Percentiles rank a stretch among this genome's conserved stretches.
These are phyloP conservation scores for Siderastrea radians DNA, from an alignment of 92 coral and sea anemone species.

Conservation along the genomic window DNA sequence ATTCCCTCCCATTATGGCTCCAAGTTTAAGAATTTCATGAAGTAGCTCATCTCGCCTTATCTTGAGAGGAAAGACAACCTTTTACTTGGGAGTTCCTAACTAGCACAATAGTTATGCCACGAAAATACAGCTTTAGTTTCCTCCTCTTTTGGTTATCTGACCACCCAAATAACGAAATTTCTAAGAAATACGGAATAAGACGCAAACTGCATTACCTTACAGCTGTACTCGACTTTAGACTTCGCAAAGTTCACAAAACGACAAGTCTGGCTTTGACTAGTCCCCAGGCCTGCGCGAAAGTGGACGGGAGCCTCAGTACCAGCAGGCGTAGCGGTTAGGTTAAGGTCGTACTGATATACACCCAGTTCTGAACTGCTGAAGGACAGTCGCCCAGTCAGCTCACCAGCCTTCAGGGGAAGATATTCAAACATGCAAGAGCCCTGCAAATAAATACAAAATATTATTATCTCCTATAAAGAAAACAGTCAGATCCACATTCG, in stretches of 20 bases:
- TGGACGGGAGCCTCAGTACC: slow-evolving; percentile 99
- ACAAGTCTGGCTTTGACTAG: slow-evolving; percentile 91
- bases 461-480: no score
- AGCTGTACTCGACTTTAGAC: slow-evolving; percentile 94
- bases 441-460: slow-evolving; percentile 36
- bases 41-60: no score
- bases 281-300: slow-evolving; percentile 95
- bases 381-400: slow-evolving; percentile 87
- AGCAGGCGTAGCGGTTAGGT: slow-evolving; percentile 93
- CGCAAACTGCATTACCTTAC: slow-evolving; percentile 73
- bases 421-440: slow-evolving; percentile 98
- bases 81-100: no score
- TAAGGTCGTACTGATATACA: slow-evolving; percentile 92
- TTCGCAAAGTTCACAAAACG: slow-evolving; percentile 96
- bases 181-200: not conserved
- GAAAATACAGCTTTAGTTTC: no score
- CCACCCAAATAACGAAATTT: not conserved
- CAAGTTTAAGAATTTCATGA: no score
- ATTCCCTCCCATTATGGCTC: no score
- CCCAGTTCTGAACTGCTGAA: slow-evolving; percentile 97
- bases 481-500: no score
- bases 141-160: no score
- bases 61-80: no score
- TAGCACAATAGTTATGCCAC: no score
- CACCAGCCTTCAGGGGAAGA: slow-evolving; percentile 98